phyloP scores from a whole-genome alignment of 23 tunicate species.

The Halocynthia roretzi region DNA sequence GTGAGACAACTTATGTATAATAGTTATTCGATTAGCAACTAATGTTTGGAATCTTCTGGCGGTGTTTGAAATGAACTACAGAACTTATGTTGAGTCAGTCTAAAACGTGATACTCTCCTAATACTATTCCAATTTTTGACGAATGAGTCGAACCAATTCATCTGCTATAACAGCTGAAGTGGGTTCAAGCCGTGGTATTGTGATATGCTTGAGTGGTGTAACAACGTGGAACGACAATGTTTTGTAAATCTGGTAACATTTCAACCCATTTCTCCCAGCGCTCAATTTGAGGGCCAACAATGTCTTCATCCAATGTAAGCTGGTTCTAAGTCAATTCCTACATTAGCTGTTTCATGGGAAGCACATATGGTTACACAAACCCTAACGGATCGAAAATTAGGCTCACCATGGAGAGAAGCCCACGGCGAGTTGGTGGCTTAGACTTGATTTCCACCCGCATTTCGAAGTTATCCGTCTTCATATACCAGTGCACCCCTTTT shows the following conservation, averaged over 20 bases:
- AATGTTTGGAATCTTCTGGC: slow-evolving; percentile 32
- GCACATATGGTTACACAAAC: slow-evolving; percentile 32
- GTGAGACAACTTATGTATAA: not conserved
- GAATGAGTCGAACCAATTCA: slow-evolving; percentile 2
- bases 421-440: slow-evolving; percentile 25
- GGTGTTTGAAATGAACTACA: slow-evolving; percentile 27
- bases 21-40: slow-evolving; percentile 51
- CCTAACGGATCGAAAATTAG: slow-evolving; percentile 39
- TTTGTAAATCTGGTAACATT: too few relatives aligned
- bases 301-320: slow-evolving; percentile 34
- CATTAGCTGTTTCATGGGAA: slow-evolving; percentile 33
- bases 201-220: too few relatives aligned
- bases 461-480: slow-evolving; percentile 34
- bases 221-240: too few relatives aligned
- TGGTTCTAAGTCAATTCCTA: slow-evolving; percentile 27
- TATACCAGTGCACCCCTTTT: slow-evolving; percentile 38
- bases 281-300: slow-evolving; percentile 22
- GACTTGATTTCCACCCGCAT: slow-evolving; percentile 16
- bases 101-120: slow-evolving; percentile 11
- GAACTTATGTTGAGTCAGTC: too few relatives aligned
- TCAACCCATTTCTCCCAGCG: too few relatives aligned
- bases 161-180: slow-evolving; percentile 39
- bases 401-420: slow-evolving; percentile 27
- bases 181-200: too few relatives aligned
- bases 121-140: slow-evolving; percentile 13